phyloP scores from a whole-genome alignment of 1,140 invertebrate genomes.

The Neotoxoptera formosana region DNA sequence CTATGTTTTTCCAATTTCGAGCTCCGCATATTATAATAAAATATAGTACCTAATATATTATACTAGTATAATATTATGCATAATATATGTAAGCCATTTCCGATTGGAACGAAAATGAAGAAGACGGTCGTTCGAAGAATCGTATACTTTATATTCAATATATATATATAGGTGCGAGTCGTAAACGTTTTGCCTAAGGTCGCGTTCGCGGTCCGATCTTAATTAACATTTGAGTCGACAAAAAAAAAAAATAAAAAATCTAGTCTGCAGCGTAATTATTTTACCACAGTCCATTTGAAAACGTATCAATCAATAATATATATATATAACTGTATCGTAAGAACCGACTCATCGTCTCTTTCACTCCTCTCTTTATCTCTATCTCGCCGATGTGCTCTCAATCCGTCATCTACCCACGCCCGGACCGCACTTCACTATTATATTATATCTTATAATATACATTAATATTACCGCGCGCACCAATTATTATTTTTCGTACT shows the following conservation, averaged over 20 bases:
- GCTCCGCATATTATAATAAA: background rate
- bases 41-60: background rate
- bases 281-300: background rate
- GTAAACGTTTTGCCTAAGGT: background rate
- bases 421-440: background rate
- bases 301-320: conserved; percentile 28
- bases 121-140: background rate
- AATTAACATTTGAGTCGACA: conserved; percentile 11
- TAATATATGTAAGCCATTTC: background rate
- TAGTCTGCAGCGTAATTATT: background rate
- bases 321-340: background rate
- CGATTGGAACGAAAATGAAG: background rate
- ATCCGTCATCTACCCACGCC: conserved; percentile 31
- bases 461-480: background rate
- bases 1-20: background rate
- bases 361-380: background rate
- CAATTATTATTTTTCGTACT: conserved; percentile 11
- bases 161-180: background rate
- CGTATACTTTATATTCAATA: background rate
- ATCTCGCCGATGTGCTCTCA: background rate
- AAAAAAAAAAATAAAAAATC: background rate
- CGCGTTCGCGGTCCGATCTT: background rate
- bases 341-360: background rate
- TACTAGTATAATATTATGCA: background rate
- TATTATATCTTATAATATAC: background rate